phyloP scores from a whole-genome alignment of 2,113 vertebrate genomes.

The Crotophaga sulcirostris region DNA sequence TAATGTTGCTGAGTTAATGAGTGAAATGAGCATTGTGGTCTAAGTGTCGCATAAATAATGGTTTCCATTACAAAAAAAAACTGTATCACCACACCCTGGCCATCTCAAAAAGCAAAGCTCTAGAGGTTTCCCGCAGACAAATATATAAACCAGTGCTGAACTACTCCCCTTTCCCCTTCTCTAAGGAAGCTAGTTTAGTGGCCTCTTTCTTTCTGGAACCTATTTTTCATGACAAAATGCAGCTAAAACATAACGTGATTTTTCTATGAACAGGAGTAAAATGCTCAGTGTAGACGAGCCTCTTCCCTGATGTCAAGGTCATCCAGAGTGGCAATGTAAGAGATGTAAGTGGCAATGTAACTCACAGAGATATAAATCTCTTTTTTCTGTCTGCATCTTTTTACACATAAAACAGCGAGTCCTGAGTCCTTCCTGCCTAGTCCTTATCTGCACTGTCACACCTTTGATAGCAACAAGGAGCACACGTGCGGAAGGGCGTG shows the following conservation, averaged over 20 bases:
- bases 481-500: fast-evolving
- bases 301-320: background rate
- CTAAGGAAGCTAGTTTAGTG: background rate
- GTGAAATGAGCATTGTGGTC: slow-evolving; percentile 42
- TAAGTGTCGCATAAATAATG: slow-evolving; percentile 61
- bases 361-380: background rate
- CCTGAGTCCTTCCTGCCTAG: fast-evolving
- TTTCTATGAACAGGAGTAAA: slow-evolving; percentile 8
- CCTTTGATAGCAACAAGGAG: background rate
- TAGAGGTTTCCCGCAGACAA: slow-evolving; percentile 52
- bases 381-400: background rate
- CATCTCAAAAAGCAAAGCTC: slow-evolving; percentile 57
- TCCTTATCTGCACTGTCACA: background rate
- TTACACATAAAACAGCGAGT: background rate
- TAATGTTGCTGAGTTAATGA: slow-evolving; percentile 56
- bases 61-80: slow-evolving; percentile 47
- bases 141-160: slow-evolving; percentile 46
- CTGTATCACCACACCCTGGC: slow-evolving; percentile 28
- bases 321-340: background rate
- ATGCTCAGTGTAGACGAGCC: background rate
- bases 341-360: background rate
- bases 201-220: background rate
- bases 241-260: background rate
- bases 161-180: background rate
- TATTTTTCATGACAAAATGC: slow-evolving; percentile 11